phyloP scores from a whole-genome alignment of 1,140 invertebrate species.

The Hestina assimilis region DNA sequence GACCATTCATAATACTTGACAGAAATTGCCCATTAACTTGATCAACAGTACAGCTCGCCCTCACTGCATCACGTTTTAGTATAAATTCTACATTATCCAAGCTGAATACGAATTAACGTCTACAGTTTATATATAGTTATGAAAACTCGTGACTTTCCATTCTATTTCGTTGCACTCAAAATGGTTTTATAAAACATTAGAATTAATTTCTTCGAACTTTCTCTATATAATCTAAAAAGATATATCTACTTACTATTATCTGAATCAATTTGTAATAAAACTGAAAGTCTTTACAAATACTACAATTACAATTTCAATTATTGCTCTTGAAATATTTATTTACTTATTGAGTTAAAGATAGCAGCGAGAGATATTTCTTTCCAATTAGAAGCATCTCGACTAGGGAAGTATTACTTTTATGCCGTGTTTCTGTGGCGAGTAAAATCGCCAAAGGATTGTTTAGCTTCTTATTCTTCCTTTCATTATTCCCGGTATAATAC shows the following conservation, averaged over 20 bases:
- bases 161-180: background rate
- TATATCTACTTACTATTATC: background rate
- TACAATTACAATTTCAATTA: no score
- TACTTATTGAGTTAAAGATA: no score
- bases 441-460: no score
- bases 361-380: no score
- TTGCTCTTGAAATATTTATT: no score
- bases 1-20: background rate
- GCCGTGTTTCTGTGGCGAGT: no score
- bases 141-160: slow-evolving; percentile 17
- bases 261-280: no score
- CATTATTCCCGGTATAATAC: no score
- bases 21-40: slow-evolving; percentile 13
- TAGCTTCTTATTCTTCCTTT: no score
- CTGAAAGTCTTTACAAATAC: no score
- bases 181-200: background rate
- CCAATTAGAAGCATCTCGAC: no score
- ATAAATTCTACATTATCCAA: slow-evolving; percentile 16
- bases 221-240: background rate
- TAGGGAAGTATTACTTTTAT: no score
- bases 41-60: slow-evolving; percentile 1
- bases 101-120: slow-evolving; percentile 3
- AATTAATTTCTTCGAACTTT: background rate
- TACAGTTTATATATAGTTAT: slow-evolving; percentile 2
- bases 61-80: slow-evolving; percentile 12